Evolutionary conservation across 2,888 invertebrate species (phyloP).

Genomic region (Hylaea fasciaria): DNA sequence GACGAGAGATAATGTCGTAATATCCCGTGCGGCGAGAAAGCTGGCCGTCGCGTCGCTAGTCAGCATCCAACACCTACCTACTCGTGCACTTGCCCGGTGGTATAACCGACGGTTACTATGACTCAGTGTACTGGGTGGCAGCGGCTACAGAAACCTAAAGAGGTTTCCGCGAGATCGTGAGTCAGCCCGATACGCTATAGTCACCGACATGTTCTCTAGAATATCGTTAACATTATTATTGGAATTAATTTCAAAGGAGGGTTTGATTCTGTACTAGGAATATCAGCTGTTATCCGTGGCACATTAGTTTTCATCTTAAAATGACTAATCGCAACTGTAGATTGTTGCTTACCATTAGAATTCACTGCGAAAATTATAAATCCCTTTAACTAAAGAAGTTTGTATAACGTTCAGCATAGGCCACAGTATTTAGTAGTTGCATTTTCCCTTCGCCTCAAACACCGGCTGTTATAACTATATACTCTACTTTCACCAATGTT

Average conservation of each 20-base stretch:
- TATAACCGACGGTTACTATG: conserved; percentile 45
- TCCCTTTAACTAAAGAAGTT: too few species aligned
- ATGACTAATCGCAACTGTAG: too few species aligned
- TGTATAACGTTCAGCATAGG: background rate
- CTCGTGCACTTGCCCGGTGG: conserved; percentile 40
- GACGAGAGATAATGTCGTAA: conserved; percentile 30
- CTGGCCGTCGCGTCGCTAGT: too few species aligned
- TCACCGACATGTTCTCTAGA: background rate
- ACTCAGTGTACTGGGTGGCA: conserved; percentile 58
- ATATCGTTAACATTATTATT: background rate
- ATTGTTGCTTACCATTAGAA: too few species aligned
- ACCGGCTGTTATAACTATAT: background rate
- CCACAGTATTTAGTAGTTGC: background rate
- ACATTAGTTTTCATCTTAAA: too few species aligned
- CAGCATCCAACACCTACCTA: conserved; percentile 26
- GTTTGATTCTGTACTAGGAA: background rate
- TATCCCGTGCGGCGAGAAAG: conserved; percentile 47
- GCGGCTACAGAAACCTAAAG: conserved; percentile 38
- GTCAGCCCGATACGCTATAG: conserved; percentile 30
- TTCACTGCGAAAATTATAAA: too few species aligned
- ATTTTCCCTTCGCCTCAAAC: conserved; percentile 1
- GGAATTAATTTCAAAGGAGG: too few species aligned
- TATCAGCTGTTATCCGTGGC: background rate
- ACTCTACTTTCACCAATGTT: background rate
- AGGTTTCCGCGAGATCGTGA: conserved; percentile 40